phyloP scores from a whole-genome alignment of 1,140 invertebrate species.

The Phocides pigmalion region DNA sequence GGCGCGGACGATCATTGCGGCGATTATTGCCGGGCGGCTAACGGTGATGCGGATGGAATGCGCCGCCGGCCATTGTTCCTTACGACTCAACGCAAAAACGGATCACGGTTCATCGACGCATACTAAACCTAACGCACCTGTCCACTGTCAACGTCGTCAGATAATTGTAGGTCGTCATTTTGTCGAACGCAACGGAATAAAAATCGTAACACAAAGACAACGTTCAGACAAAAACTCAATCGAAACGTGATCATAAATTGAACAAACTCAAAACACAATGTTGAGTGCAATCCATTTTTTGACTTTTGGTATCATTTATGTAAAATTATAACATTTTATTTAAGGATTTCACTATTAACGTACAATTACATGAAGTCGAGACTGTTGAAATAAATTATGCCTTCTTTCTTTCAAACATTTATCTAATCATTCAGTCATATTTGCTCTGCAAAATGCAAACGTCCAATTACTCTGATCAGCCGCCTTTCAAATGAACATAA shows the following conservation, averaged over 20 bases:
- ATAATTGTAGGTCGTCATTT: neutral
- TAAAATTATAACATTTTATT: too few species aligned
- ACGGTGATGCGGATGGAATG: constrained; percentile 72
- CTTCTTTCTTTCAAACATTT: too few species aligned
- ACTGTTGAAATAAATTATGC: too few species aligned
- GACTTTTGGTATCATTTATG: too few species aligned
- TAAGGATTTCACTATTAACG: too few species aligned
- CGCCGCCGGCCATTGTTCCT: constrained; percentile 71
- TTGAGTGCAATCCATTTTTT: too few species aligned
- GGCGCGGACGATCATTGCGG: constrained; percentile 46
- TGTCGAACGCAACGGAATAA: neutral
- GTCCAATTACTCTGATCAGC: neutral
- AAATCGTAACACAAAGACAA: too few species aligned
- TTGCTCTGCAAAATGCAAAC: neutral
- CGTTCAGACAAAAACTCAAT: too few species aligned
- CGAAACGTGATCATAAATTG: too few species aligned
- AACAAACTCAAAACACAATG: too few species aligned
- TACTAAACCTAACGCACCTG: constrained; percentile 55
- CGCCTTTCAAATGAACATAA: constrained; percentile 7
- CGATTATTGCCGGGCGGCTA: constrained; percentile 60
- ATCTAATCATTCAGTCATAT: neutral
- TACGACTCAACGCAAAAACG: constrained; percentile 58
- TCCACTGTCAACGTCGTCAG: neutral
- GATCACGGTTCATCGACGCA: constrained; percentile 57
- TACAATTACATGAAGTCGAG: too few species aligned